Conservation (phyloP, 1,140 invertebrate genomes). For the Bradysia coprophila region DNA sequence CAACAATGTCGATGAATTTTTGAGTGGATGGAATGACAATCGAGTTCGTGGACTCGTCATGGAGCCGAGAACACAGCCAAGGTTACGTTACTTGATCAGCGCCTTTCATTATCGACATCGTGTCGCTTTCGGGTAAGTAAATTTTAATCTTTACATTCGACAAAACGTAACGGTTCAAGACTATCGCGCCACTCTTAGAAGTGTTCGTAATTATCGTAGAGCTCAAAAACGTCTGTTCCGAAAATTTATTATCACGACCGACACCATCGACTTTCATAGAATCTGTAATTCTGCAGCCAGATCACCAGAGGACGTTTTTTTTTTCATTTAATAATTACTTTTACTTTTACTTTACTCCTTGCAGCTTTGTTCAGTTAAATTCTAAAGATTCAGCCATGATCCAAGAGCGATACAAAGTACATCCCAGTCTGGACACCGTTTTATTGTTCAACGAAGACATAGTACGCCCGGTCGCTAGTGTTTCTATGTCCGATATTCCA, state of each 20-base stretch:
- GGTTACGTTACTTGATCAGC: conserved; percentile 71
- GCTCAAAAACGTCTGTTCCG: no score
- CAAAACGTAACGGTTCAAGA: conserved; percentile 2
- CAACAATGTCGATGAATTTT: conserved; percentile 54
- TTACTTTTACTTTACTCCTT: conserved; percentile 5
- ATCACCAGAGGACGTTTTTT: background rate
- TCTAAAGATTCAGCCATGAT: conserved; percentile 36
- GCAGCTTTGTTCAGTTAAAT: conserved; percentile 44
- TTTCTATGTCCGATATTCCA: conserved; percentile 78
- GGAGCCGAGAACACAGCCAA: conserved; percentile 51
- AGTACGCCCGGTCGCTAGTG: conserved; percentile 58
- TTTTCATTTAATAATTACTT: background rate
- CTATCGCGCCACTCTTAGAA: no score
- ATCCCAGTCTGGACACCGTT: conserved; percentile 62
- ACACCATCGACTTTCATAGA: background rate
- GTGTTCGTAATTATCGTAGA: no score
- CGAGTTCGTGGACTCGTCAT: conserved; percentile 77
- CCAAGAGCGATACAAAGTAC: conserved; percentile 48
- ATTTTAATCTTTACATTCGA: background rate
- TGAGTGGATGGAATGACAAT: conserved; percentile 81
- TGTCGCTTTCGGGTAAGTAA: conserved; percentile 71
- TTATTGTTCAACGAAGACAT: conserved; percentile 83
- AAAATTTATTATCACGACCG: no score
- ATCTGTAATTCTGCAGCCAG: background rate
- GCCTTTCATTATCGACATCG: conserved; percentile 71